A percentile compares a stretch with the other conserved stretches of the same genome.
Conservation (phyloP, 2,113 vertebrate species). For the Tor tambroides region DNA sequence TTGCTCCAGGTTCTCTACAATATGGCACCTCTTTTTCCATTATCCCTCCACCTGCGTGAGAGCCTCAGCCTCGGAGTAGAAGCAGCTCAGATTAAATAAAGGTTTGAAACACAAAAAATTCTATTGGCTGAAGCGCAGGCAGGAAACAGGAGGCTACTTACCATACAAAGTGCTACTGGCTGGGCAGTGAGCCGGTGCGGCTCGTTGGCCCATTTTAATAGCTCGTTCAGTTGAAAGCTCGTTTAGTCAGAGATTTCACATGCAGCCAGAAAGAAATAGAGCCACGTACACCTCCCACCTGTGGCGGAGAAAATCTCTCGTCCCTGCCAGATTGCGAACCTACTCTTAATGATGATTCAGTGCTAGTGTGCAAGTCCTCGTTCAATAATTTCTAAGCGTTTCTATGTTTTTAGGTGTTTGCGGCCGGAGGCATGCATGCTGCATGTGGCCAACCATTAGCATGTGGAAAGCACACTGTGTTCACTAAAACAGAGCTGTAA, state of each 20-base stretch:
- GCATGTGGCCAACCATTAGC: slow-evolving; percentile 14
- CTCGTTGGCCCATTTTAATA: slow-evolving; percentile 40
- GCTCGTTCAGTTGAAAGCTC: slow-evolving; percentile 31
- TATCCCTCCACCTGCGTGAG: slow-evolving; percentile 20
- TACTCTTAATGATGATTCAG: slow-evolving; percentile 41
- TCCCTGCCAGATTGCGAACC: slow-evolving; percentile 6
- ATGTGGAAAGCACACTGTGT: not conserved
- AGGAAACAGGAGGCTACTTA: slow-evolving; percentile 43
- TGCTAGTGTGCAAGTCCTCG: not conserved
- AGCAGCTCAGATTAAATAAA: slow-evolving; percentile 38
- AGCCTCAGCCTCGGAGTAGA: slow-evolving; percentile 7
- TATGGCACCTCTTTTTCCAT: slow-evolving; percentile 29
- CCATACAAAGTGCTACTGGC: slow-evolving; percentile 41
- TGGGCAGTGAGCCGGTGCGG: slow-evolving; percentile 29
- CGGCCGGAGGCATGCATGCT: not conserved
- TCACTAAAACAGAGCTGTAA: not conserved
- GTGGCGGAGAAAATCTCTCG: not conserved
- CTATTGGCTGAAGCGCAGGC: slow-evolving; percentile 18
- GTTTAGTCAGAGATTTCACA: slow-evolving; percentile 41
- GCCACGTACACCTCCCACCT: not conserved
- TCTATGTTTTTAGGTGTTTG: slow-evolving; percentile 26
- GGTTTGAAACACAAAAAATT: slow-evolving; percentile 5
- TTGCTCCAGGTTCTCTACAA: slow-evolving; percentile 34
- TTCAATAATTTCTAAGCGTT: slow-evolving; percentile 9
- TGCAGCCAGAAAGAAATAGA: not conserved